Evolutionary conservation across 2,888 invertebrate genomes (phyloP).

Genomic region (Trachelus tabidus): DNA sequence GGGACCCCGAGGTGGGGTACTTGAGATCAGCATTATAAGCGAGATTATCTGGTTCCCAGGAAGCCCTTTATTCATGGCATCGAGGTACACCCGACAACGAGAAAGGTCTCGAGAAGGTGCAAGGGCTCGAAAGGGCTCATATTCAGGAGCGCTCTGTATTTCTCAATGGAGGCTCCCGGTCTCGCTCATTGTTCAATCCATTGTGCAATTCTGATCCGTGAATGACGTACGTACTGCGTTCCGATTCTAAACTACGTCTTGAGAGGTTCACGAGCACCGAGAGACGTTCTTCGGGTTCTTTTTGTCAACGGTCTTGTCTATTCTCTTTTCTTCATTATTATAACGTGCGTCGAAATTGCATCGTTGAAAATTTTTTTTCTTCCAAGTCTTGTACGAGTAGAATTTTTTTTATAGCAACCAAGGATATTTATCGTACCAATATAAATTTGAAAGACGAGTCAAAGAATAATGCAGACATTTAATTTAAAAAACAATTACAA

Average conservation of each 20-base stretch:
- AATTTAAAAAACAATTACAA: too few relatives aligned
- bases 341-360: too few relatives aligned
- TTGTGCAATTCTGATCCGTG: constrained; percentile 50
- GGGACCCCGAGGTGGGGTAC: constrained; percentile 8
- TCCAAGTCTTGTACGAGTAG: too few relatives aligned
- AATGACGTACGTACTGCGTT: constrained; percentile 32
- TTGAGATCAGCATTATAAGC: constrained; percentile 45
- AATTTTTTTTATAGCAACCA: too few relatives aligned
- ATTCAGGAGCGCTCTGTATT: constrained; percentile 31
- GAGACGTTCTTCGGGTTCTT: background rate
- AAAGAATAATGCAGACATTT: too few relatives aligned
- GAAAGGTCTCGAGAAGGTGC: constrained; percentile 33
- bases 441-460: too few relatives aligned
- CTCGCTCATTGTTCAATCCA: constrained; percentile 51
- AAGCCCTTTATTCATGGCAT: constrained; percentile 25
- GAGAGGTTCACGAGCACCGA: constrained; percentile 31
- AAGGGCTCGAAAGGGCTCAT: constrained; percentile 31
- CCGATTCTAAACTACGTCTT: constrained; percentile 19
- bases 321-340: too few relatives aligned
- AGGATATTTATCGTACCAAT: too few relatives aligned
- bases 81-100: constrained; percentile 20
- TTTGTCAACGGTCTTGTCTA: constrained; percentile 43
- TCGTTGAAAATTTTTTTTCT: too few relatives aligned
- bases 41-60: constrained; percentile 55
- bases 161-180: constrained; percentile 39